Evolutionary conservation across 2,797 vertebrate species (phyloP), one percentile per base, ranked within the genome.

Genomic region (Mionectes olivaceus): DNA sequence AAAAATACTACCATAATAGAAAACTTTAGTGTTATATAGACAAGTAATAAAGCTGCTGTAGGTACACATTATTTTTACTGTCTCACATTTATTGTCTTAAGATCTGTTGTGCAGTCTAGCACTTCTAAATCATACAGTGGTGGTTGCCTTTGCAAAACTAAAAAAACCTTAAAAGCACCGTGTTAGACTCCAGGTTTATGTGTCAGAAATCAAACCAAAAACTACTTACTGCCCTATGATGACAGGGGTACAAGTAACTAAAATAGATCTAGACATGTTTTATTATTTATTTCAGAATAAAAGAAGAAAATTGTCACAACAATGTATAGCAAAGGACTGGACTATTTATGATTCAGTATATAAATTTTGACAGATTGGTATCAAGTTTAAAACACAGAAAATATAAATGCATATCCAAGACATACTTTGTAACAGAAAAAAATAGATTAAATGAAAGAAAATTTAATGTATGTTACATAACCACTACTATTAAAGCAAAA

Each of bases 281-380:
- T 71, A 63, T 56, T 61, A 17, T 76, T 95, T 94, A 70, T 89
- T 94, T 86, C 43, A 82, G 43, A 69, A 82, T 37, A 78, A 77
- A 83, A 90, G 4, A 61, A 76, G 28, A 59, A 80, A 83, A 81
- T 22, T 56, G 2, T 57, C 74, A 82, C 41, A 91, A 83, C 27
- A 77, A 25, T 28, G 8, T 46, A n/a, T 57, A 70, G 19, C 25
- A 63, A 64, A 86, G 43, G 28, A 49, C 55, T 55, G 41, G 9
- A 46, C 22, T 91, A 65, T 35, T 68, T 63, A 50, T 3, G 46
- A 65, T 87, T 68, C 49, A 46, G 22, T 44, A 33, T 53, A 90
- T 52, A 81, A 35, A 33, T 67, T 87, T 59, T 83, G 47, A 88
- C 47, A 91, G 32, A 56, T 3, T 28, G 10, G 2, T 79, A 79